A percentile compares a stretch with the other conserved stretches of the same genome.
Evolutionary conservation across 2,888 invertebrate genomes (phyloP).

Genomic region (Desoria tigrina): DNA sequence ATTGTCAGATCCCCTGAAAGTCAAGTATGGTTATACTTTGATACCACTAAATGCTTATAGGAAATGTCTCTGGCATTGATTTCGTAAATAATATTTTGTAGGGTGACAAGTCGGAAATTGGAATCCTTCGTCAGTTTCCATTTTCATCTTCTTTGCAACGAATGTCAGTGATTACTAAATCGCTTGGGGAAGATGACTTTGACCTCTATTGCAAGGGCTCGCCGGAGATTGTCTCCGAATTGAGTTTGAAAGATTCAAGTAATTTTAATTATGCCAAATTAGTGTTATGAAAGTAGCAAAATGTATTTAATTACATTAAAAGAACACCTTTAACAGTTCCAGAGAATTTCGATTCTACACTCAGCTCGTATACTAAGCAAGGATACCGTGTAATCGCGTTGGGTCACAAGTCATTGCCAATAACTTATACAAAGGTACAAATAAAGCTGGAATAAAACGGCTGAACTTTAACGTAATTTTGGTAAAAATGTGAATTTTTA

Average conservation of each 20-base stretch:
- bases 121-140: constrained; percentile 80
- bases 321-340: no score
- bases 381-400: constrained; percentile 91
- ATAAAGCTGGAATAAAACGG: no score
- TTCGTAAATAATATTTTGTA: no score
- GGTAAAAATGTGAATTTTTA: no score
- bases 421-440: constrained; percentile 66
- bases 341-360: constrained; percentile 70
- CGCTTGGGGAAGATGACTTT: constrained; percentile 70
- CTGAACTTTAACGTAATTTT: no score
- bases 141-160: constrained; percentile 86
- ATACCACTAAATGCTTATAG: no score
- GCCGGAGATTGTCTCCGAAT: constrained; percentile 82
- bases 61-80: no score
- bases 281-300: no score
- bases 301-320: no score
- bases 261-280: no score
- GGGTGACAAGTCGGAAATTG: constrained; percentile 70
- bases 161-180: constrained; percentile 82
- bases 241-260: constrained; percentile 71
- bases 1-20: constrained; percentile 69
- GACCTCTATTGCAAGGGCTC: constrained; percentile 88
- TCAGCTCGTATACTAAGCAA: constrained; percentile 83
- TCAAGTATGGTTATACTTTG: no score
- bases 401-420: constrained; percentile 71